Conservation (phyloP, 2,888 invertebrate genomes). For the Bugula neritina region DNA sequence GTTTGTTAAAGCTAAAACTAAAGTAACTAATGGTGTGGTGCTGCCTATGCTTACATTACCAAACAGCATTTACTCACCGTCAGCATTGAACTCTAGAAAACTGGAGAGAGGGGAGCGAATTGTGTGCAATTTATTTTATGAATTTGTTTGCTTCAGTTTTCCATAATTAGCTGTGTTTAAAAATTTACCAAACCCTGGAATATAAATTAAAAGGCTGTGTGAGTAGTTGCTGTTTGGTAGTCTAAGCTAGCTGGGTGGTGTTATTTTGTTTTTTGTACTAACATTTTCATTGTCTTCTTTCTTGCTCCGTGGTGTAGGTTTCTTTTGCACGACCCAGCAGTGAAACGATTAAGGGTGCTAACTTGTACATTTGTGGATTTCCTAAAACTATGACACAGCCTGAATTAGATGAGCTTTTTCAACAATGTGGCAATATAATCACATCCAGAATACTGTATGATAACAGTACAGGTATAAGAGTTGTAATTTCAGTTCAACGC, state of each 20-base stretch:
- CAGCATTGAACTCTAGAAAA: too few relatives aligned
- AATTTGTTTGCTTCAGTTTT: too few relatives aligned
- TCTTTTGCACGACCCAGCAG: constrained; percentile 94
- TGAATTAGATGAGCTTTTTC: constrained; percentile 86
- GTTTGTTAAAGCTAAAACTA: constrained; percentile 34
- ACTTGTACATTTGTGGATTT: constrained; percentile 90
- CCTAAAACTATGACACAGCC: constrained; percentile 94
- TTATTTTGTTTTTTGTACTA: constrained; percentile 1
- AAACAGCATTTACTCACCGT: too few relatives aligned
- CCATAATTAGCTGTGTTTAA: too few relatives aligned
- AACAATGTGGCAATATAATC: constrained; percentile 57
- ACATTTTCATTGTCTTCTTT: constrained; percentile 14
- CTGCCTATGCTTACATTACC: neutral
- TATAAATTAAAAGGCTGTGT: neutral
- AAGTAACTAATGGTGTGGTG: neutral
- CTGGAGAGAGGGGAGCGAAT: too few relatives aligned
- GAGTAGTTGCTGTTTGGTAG: neutral
- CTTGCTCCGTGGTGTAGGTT: constrained; percentile 57
- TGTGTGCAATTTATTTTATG: too few relatives aligned
- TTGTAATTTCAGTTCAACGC: neutral
- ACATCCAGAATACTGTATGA: constrained; percentile 27
- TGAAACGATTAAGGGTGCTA: constrained; percentile 95
- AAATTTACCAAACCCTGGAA: too few relatives aligned
- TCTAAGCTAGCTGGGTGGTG: neutral
- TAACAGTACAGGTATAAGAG: constrained; percentile 27